Percentiles rank a stretch among this genome's conserved stretches.
Evolutionary conservation across 92 coral and sea anemone genomes (phyloP).

Genomic region (Palythoa caribaeorum): DNA sequence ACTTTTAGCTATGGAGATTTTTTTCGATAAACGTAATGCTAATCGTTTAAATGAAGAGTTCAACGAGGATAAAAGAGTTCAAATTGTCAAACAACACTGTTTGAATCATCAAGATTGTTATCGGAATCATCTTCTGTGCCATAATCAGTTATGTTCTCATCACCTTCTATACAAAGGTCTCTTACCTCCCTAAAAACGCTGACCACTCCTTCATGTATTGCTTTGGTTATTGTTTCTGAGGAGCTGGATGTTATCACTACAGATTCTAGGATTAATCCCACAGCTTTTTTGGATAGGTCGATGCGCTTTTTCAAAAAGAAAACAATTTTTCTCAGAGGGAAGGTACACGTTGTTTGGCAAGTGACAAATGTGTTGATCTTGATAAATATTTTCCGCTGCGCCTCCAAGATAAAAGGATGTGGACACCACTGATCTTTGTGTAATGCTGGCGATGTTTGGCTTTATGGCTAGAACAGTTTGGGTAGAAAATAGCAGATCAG

Average conservation of each 20-base stretch:
- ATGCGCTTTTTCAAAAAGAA: not conserved
- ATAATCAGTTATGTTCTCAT: not conserved
- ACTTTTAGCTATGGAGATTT: constrained; percentile 22
- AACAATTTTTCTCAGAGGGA: not conserved
- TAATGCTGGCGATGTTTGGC: constrained; percentile 6
- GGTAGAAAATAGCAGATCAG: constrained; percentile 2
- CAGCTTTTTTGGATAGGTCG: not conserved
- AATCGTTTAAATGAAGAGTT: too few species aligned
- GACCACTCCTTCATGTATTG: not conserved
- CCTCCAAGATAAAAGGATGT: not conserved
- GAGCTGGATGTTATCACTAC: not conserved
- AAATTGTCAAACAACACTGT: constrained; percentile 8
- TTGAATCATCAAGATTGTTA: not conserved
- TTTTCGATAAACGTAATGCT: too few species aligned
- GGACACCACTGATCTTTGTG: not conserved
- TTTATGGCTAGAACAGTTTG: constrained; percentile 1
- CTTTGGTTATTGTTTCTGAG: constrained; percentile 5
- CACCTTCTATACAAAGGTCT: not conserved
- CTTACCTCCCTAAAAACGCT: constrained; percentile 5
- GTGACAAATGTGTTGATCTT: constrained; percentile 2
- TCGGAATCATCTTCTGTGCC: not conserved
- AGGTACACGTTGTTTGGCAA: not conserved
- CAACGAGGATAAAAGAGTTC: too few species aligned
- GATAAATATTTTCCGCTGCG: not conserved
- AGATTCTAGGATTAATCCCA: not conserved